Conservation (phyloP, 2,797 vertebrate genomes). For the Rhinella marina region DNA sequence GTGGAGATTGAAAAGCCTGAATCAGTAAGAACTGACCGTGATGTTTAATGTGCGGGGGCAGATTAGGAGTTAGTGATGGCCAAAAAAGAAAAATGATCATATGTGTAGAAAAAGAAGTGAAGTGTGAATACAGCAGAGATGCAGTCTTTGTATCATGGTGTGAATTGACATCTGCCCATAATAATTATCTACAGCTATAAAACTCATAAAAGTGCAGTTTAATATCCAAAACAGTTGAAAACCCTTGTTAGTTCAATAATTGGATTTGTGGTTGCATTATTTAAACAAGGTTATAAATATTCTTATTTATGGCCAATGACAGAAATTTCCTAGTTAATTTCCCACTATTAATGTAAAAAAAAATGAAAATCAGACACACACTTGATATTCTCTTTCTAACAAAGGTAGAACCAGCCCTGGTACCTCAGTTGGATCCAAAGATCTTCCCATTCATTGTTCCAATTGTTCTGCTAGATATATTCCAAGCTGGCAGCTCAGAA, state of each 20-base stretch:
- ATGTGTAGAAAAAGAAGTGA: neutral
- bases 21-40: conserved; percentile 11
- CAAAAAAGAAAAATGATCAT: conserved; percentile 37
- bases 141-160: neutral
- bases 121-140: neutral
- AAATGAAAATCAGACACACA: no score
- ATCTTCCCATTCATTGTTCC: no score
- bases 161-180: neutral
- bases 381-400: no score
- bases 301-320: neutral
- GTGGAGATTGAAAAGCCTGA: conserved; percentile 41
- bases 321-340: neutral
- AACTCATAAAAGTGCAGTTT: no score
- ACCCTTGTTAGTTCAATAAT: neutral
- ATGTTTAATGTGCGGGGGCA: conserved; percentile 2
- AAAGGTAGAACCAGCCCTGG: no score
- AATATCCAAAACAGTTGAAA: no score
- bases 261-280: neutral
- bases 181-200: neutral
- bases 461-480: no score
- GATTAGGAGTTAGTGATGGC: conserved; percentile 26
- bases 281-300: neutral
- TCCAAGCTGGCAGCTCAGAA: no score
- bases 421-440: no score
- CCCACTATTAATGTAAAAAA: no score